These are phyloP conservation scores for Anguilla marmorata DNA, from an alignment of 2,797 vertebrate species.

Conservation along the genomic window DNA sequence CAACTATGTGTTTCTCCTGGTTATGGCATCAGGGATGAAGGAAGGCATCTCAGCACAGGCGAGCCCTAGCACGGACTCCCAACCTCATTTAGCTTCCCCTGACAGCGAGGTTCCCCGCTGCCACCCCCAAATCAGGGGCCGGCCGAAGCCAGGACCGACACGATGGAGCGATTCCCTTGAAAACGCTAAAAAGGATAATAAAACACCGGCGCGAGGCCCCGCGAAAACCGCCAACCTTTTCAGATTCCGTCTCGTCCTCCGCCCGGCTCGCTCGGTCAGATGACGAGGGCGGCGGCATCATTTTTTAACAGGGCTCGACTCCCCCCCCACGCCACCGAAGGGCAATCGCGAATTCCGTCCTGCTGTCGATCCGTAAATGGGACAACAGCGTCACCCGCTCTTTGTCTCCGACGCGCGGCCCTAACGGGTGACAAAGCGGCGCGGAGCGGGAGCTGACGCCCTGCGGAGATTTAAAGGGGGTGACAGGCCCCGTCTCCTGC, in stretches of 20 bases:
- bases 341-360: constrained; percentile 71
- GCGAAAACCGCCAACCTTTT: not conserved
- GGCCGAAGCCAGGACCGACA: constrained; percentile 48
- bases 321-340: constrained; percentile 61
- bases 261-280: constrained; percentile 38
- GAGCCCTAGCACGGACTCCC: constrained; percentile 38
- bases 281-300: constrained; percentile 61
- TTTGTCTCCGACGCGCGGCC: not conserved
- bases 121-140: constrained; percentile 51
- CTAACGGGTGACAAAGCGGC: constrained; percentile 58
- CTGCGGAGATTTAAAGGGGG: constrained; percentile 38
- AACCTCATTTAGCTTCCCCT: constrained; percentile 55
- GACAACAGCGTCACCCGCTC: constrained; percentile 13
- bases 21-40: constrained; percentile 29
- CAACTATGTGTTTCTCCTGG: constrained; percentile 49
- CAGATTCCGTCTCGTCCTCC: too few species aligned
- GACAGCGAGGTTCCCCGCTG: constrained; percentile 61
- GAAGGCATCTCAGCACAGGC: constrained; percentile 68
- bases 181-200: constrained; percentile 67
- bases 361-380: constrained; percentile 70
- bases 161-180: constrained; percentile 59
- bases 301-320: constrained; percentile 75
- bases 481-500: constrained; percentile 41
- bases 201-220: constrained; percentile 60
- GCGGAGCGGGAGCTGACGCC: constrained; percentile 42